Evolutionary conservation across 1,140 invertebrate species (phyloP).

Genomic region (Philaenus spumarius): DNA sequence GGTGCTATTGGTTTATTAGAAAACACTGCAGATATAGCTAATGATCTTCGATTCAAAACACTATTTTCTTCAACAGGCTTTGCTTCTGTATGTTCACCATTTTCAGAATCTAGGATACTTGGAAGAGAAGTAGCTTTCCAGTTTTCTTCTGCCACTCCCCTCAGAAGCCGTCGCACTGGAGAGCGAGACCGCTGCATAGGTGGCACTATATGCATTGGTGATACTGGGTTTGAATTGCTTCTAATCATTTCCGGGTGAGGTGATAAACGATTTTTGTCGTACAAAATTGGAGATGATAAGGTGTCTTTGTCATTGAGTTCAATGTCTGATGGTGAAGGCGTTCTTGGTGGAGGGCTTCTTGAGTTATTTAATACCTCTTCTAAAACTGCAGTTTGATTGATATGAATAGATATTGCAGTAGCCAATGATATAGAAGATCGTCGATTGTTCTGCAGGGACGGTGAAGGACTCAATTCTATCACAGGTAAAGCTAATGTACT

Average conservation of each 20-base stretch:
- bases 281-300: neutral
- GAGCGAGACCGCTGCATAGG: conserved; percentile 7
- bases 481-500: neutral
- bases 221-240: too few relatives aligned
- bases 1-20: neutral
- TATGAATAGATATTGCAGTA: conserved; percentile 8
- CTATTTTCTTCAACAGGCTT: neutral
- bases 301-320: neutral
- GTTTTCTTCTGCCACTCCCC: neutral
- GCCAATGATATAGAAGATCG: conserved; percentile 7
- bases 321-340: neutral
- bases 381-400: conserved; percentile 10
- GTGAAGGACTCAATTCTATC: too few relatives aligned
- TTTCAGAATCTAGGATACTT: conserved; percentile 51
- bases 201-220: too few relatives aligned
- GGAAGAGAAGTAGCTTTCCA: conserved; percentile 28
- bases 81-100: neutral
- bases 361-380: conserved; percentile 11
- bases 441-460: neutral
- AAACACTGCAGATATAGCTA: too few relatives aligned
- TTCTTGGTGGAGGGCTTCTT: conserved; percentile 1
- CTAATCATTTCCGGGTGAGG: conserved; percentile 10
- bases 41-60: neutral
- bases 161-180: neutral
- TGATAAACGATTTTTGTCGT: neutral